These are phyloP conservation scores for Propithecus perrieri DNA, from an alignment of 2,797 vertebrate genomes.

Conservation along the genomic window DNA sequence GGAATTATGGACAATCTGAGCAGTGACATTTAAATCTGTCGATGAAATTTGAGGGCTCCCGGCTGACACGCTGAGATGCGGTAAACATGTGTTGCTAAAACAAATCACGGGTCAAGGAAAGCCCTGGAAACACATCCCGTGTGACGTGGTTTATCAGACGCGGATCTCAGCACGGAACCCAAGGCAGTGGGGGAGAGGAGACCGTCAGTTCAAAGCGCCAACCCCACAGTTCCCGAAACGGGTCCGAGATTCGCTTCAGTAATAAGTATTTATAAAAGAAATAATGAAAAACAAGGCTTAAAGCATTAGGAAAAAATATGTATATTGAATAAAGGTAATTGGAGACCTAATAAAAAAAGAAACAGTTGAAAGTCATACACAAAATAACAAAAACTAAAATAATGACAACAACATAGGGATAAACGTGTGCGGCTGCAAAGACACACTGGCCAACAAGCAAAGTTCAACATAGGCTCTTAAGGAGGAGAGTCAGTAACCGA, in stretches of 20 bases:
- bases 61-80: fast-evolving
- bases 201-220: fast-evolving
- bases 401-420: fast-evolving
- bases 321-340: background rate
- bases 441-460: background rate
- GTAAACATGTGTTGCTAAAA: background rate
- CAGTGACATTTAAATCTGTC: background rate
- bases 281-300: background rate
- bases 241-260: too few species aligned
- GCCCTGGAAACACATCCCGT: background rate
- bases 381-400: background rate
- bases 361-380: background rate
- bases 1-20: slow-evolving; percentile 16
- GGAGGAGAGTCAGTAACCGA: fast-evolving
- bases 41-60: background rate
- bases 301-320: background rate
- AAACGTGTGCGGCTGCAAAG: background rate
- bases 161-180: fast-evolving
- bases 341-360: background rate
- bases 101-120: background rate
- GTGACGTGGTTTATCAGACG: too few species aligned
- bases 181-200: fast-evolving
- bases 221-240: background rate
- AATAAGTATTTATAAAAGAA: background rate
- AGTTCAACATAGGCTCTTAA: background rate